These are phyloP conservation scores for Perca fluviatilis DNA, from an alignment of 2,113 vertebrate species.

Conservation along the genomic window DNA sequence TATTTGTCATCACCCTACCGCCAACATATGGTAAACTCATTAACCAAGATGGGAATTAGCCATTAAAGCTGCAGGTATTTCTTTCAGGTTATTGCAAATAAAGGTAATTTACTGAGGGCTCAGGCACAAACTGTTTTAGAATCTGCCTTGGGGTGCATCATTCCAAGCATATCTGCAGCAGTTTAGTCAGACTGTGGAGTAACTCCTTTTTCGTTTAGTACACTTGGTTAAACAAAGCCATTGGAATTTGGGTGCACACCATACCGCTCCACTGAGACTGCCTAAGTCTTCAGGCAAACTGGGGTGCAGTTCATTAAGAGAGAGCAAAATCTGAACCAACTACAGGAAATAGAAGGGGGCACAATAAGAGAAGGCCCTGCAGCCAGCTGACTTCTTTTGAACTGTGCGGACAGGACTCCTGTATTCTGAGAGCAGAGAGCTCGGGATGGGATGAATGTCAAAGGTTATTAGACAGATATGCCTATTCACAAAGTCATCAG, in stretches of 20 bases:
- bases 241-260: slow-evolving; percentile 19
- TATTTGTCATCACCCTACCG: slow-evolving; percentile 35
- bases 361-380: not conserved
- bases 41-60: slow-evolving; percentile 44
- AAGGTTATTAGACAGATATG: not conserved
- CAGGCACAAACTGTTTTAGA: slow-evolving; percentile 32
- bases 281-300: not conserved
- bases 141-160: slow-evolving; percentile 36
- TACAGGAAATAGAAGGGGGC: not conserved
- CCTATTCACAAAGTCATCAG: not conserved
- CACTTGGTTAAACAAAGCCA: slow-evolving; percentile 37
- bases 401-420: not conserved
- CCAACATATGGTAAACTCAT: slow-evolving; percentile 49
- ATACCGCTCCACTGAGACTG: not conserved
- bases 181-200: slow-evolving; percentile 16
- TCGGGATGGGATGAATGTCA: too few relatives aligned
- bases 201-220: slow-evolving; percentile 14
- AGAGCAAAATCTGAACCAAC: not conserved
- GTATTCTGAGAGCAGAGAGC: not conserved
- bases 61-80: slow-evolving; percentile 38
- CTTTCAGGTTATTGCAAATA: slow-evolving; percentile 46
- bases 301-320: slow-evolving; percentile 18
- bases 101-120: slow-evolving; percentile 39
- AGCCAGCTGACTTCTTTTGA: not conserved
- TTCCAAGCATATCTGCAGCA: slow-evolving; percentile 20